Percentiles rank a stretch among this genome's conserved stretches.
Conservation (phyloP, 2,888 invertebrate species). For the Stenurella melanura region DNA sequence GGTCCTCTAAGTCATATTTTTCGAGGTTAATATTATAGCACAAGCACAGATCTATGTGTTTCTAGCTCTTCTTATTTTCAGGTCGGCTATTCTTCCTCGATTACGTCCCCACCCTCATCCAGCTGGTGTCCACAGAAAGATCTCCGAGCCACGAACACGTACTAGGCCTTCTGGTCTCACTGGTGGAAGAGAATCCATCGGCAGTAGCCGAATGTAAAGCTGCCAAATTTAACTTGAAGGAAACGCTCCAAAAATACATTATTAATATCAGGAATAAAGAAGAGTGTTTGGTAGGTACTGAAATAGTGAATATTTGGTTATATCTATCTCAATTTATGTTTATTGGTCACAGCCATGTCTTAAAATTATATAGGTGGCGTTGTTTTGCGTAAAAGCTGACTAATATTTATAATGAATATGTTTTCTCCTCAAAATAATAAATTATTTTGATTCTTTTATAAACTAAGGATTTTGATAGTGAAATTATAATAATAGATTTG, state of each 20-base stretch:
- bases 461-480: no score
- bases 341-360: no score
- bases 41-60: no score
- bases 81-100: slow-evolving; percentile 65
- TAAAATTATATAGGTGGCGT: no score
- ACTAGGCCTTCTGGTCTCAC: slow-evolving; percentile 72
- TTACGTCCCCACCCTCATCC: slow-evolving; percentile 64
- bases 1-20: no score
- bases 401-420: no score
- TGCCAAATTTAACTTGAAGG: slow-evolving; percentile 71
- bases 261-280: slow-evolving; percentile 70
- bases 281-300: slow-evolving; percentile 69
- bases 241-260: slow-evolving; percentile 70
- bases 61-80: slow-evolving; percentile 48
- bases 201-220: slow-evolving; percentile 72
- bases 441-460: no score
- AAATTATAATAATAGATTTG: no score
- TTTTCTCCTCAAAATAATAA: no score
- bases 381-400: no score
- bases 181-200: slow-evolving; percentile 72
- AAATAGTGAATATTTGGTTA: background rate
- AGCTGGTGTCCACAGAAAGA: slow-evolving; percentile 61
- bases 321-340: no score
- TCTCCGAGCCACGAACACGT: slow-evolving; percentile 74
- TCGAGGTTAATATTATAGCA: no score